Conservation (phyloP, 2,888 invertebrate species). For the Apodemia duryi region DNA sequence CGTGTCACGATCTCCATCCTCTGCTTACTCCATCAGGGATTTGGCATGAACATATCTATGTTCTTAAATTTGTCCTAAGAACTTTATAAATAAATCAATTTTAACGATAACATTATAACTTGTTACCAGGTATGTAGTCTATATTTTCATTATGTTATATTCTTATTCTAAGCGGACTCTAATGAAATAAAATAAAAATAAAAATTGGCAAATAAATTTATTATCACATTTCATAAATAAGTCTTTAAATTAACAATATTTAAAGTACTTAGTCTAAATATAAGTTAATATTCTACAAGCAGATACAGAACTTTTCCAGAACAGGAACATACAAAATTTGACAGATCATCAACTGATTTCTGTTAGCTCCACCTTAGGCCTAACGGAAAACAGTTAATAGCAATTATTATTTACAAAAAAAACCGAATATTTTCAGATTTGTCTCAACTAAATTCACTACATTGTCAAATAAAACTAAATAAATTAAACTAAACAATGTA, state of each 20-base stretch:
- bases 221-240: conserved; percentile 78
- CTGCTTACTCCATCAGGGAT: no score
- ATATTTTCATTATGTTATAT: no score
- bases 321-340: conserved; percentile 41
- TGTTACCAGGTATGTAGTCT: no score
- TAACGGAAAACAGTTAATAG: conserved; percentile 7
- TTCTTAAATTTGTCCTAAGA: no score
- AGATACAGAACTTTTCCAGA: conserved; percentile 43
- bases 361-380: neutral
- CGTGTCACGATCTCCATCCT: no score
- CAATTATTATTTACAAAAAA: conserved; percentile 1
- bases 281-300: conserved; percentile 54
- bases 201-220: conserved; percentile 60
- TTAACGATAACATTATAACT: no score
- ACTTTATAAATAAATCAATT: no score
- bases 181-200: neutral
- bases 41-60: no score
- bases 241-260: conserved; percentile 52
- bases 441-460: conserved; percentile 1
- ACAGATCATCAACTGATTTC: conserved; percentile 26
- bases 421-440: neutral
- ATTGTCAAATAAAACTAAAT: conserved; percentile 3
- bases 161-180: no score
- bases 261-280: conserved; percentile 67
- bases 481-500: conserved; percentile 1